phyloP scores from a whole-genome alignment of 2,113 vertebrate species.

The Cottus gobio region DNA sequence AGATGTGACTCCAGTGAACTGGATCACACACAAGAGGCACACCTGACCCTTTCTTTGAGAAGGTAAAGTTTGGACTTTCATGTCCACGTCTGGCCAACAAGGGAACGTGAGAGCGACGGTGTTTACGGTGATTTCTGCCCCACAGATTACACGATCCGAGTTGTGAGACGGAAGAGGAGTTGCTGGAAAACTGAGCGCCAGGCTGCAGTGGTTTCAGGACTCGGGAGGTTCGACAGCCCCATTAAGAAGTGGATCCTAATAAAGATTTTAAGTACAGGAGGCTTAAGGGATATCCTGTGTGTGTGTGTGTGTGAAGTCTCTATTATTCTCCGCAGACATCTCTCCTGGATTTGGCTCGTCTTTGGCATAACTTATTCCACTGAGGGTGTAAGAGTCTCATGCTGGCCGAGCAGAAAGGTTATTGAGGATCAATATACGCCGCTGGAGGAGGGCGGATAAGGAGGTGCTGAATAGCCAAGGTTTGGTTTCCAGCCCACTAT shows the following conservation, averaged over 20 bases:
- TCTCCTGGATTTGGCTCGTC: not conserved
- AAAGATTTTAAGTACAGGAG: conserved; percentile 43
- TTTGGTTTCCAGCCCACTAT: conserved; percentile 4
- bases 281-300: conserved; percentile 39
- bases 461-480: conserved; percentile 15
- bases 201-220: conserved; percentile 28
- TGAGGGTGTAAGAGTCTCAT: not conserved
- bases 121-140: conserved; percentile 47
- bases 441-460: conserved; percentile 32
- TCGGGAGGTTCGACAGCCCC: conserved; percentile 24
- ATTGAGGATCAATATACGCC: conserved; percentile 15
- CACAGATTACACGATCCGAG: conserved; percentile 11
- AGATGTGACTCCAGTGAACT: no score
- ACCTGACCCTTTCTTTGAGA: not conserved
- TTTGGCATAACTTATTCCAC: conserved; percentile 20
- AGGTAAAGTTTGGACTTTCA: conserved; percentile 14
- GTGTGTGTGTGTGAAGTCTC: conserved; percentile 24
- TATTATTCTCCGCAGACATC: conserved; percentile 19
- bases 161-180: conserved; percentile 25
- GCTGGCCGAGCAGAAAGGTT: conserved; percentile 13
- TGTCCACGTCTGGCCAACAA: not conserved
- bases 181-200: conserved; percentile 32
- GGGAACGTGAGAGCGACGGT: not conserved
- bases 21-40: not conserved
- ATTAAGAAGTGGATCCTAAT: conserved; percentile 47